A percentile compares a stretch with the other conserved stretches of the same genome.
phyloP scores from a whole-genome alignment of 2,113 vertebrate genomes.

The Cricetomys ansorgei region DNA sequence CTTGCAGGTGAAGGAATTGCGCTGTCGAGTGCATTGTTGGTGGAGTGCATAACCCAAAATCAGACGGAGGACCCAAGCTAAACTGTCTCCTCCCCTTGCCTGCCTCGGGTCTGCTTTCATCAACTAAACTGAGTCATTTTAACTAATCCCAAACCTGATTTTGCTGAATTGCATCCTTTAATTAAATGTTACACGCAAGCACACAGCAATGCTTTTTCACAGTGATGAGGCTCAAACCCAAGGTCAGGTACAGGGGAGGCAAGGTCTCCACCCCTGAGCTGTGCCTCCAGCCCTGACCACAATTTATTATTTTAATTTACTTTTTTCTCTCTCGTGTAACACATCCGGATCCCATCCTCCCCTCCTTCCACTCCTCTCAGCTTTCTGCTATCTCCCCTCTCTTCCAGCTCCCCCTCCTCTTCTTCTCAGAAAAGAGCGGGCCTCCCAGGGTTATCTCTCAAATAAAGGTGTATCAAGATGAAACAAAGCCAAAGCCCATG shows the following conservation, averaged over 20 bases:
- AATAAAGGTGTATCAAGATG: too few species aligned
- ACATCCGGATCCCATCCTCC: too few species aligned
- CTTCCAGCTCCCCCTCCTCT: too few species aligned
- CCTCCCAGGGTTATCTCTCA: too few species aligned
- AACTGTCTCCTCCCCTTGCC: neutral
- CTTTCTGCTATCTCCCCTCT: too few species aligned
- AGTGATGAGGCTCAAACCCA: neutral
- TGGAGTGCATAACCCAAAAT: neutral
- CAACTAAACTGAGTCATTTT: neutral
- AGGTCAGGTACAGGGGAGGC: neutral
- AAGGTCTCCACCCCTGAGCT: neutral
- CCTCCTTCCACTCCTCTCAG: too few species aligned
- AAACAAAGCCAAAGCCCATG: too few species aligned
- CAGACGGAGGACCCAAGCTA: neutral
- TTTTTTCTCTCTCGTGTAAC: too few species aligned
- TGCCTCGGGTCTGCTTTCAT: neutral
- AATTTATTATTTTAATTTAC: too few species aligned
- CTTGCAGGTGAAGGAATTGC: neutral
- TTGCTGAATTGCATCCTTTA: neutral
- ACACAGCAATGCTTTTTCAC: neutral
- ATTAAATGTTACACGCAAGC: neutral
- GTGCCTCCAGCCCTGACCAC: neutral
- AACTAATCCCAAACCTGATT: neutral
- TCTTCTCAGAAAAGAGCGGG: too few species aligned
- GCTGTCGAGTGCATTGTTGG: neutral